Conservation (phyloP, 2,113 vertebrate species). For the Varanus komodoensis region DNA sequence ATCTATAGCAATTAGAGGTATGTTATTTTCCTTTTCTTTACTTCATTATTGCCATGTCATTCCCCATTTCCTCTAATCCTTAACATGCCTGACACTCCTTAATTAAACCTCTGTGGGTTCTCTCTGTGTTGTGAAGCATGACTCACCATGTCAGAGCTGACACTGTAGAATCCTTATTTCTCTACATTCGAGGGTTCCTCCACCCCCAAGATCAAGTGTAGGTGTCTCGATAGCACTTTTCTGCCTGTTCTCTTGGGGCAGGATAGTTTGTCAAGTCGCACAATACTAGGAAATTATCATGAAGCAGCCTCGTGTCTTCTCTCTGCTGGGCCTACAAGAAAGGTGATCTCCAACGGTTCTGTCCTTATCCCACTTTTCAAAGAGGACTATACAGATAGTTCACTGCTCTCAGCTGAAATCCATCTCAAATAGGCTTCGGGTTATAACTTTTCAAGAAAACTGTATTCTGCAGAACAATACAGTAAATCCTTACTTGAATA, state of each 20-base stretch:
- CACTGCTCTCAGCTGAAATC: no score
- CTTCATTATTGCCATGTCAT: neutral
- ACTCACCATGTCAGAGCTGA: conserved; percentile 6
- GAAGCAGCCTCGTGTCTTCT: neutral
- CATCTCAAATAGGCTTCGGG: no score
- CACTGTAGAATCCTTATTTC: neutral
- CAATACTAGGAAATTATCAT: neutral
- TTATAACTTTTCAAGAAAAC: no score
- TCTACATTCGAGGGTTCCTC: neutral
- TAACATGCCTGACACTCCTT: neutral
- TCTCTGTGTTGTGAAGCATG: neutral
- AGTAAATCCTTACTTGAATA: no score
- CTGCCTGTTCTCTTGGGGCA: neutral
- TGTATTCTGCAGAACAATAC: no score
- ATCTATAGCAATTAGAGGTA: conserved; percentile 4
- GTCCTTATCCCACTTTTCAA: no score
- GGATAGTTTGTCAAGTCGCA: neutral
- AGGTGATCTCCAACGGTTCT: no score
- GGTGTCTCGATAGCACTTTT: neutral
- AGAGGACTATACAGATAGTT: no score
- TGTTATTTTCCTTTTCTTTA: neutral
- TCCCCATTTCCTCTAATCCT: neutral
- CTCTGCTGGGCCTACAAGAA: neutral
- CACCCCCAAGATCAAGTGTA: neutral
- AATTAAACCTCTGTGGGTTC: conserved; percentile 10